phyloP scores from a whole-genome alignment of 2,113 vertebrate genomes.

The Orthonyx spaldingii region DNA sequence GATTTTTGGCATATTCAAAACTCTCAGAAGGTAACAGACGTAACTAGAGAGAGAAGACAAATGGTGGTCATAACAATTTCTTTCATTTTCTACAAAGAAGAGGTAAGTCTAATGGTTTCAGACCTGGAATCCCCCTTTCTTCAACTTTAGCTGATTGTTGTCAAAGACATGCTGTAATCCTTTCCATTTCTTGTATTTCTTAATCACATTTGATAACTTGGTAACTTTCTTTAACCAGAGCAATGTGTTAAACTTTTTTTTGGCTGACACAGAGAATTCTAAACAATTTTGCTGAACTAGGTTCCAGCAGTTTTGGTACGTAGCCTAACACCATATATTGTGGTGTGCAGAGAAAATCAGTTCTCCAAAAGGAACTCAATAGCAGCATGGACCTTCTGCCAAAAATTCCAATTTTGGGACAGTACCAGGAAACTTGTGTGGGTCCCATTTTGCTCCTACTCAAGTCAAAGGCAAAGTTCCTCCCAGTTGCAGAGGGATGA shows the following conservation, averaged over 20 bases:
- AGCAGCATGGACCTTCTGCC: not conserved
- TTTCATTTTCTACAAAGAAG: conserved; percentile 32
- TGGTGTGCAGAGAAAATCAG: conserved; percentile 5
- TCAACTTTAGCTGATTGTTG: conserved; percentile 16
- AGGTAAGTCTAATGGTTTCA: not conserved
- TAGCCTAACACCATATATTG: conserved; percentile 48
- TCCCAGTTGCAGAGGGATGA: not conserved
- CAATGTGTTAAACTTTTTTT: conserved; percentile 34
- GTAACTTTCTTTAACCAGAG: conserved; percentile 58
- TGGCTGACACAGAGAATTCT: conserved; percentile 26
- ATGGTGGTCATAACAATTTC: not conserved
- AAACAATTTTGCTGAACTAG: conserved; percentile 52
- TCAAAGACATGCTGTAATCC: conserved; percentile 46
- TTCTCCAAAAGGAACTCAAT: conserved; percentile 20
- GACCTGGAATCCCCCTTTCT: not conserved
- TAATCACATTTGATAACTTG: conserved; percentile 46
- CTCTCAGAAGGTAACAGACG: not conserved
- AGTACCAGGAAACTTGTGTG: conserved; percentile 34
- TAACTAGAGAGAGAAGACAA: not conserved
- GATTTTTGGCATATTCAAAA: not conserved
- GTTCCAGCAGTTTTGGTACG: conserved; percentile 45
- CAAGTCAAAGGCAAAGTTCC: not conserved
- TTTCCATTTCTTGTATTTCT: conserved; percentile 68
- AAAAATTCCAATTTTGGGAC: conserved; percentile 22
- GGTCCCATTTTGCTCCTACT: not conserved